These are phyloP conservation scores for Macropodus opercularis DNA, from an alignment of 2,797 vertebrate species.

Conservation along the genomic window DNA sequence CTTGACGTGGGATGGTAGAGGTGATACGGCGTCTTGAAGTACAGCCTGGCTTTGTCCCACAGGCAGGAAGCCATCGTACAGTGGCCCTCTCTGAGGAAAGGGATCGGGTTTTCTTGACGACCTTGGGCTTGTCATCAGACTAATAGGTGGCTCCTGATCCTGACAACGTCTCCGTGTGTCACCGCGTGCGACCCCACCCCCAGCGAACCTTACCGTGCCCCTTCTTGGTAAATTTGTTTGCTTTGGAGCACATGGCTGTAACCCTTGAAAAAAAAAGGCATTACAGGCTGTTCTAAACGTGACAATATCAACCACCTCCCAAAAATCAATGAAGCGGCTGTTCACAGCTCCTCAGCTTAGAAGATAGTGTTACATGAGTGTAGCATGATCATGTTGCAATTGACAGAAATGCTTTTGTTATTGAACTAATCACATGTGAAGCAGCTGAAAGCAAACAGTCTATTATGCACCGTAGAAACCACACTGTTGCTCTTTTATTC, in stretches of 20 bases:
- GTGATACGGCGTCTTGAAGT: slow-evolving; percentile 71
- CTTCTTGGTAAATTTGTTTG: slow-evolving; percentile 45
- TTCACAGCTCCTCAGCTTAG: slow-evolving; percentile 37
- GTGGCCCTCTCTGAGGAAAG: slow-evolving; percentile 48
- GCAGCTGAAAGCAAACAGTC: slow-evolving; percentile 61
- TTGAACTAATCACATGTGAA: slow-evolving; percentile 55
- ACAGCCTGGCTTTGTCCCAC: slow-evolving; percentile 55
- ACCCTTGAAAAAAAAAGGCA: slow-evolving; percentile 67
- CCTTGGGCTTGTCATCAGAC: slow-evolving; percentile 69
- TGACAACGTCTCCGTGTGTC: slow-evolving; percentile 71
- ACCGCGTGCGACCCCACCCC: slow-evolving; percentile 32
- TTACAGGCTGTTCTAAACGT: slow-evolving; percentile 45
- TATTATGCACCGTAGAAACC: slow-evolving; percentile 57
- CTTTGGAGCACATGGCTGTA: slow-evolving; percentile 39
- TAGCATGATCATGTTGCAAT: slow-evolving; percentile 22
- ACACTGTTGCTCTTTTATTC: slow-evolving; percentile 59
- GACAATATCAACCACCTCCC: slow-evolving; percentile 65
- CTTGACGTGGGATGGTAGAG: slow-evolving; percentile 66
- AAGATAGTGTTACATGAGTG: slow-evolving; percentile 52
- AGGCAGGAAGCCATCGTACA: slow-evolving; percentile 62
- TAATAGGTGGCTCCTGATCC: slow-evolving; percentile 51
- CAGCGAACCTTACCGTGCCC: slow-evolving; percentile 11
- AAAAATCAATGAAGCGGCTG: slow-evolving; percentile 71
- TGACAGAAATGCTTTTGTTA: slow-evolving; percentile 68
- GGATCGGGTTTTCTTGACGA: slow-evolving; percentile 63